phyloP scores from a whole-genome alignment of 2,888 invertebrate genomes.

The Drosophila koepferae region DNA sequence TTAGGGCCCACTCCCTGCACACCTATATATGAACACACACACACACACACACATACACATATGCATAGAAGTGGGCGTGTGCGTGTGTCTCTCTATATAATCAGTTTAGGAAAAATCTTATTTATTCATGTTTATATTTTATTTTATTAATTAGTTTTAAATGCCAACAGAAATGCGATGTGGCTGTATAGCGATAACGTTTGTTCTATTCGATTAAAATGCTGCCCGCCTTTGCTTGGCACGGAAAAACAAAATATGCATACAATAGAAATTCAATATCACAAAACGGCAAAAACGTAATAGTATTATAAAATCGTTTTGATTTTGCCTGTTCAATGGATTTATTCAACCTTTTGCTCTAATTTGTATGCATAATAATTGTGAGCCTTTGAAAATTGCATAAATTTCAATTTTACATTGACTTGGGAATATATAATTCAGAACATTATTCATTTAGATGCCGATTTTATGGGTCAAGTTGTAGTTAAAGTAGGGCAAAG shows the following conservation, averaged over 20 bases:
- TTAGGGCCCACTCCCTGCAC: constrained; percentile 26
- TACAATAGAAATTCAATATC: background rate
- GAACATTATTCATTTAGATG: constrained; percentile 1
- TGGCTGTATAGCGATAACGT: constrained; percentile 16
- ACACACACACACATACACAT: background rate
- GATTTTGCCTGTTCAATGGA: constrained; percentile 8
- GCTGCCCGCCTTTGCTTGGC: background rate
- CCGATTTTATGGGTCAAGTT: constrained; percentile 12
- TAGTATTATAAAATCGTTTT: constrained; percentile 6
- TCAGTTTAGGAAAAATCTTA: constrained; percentile 12
- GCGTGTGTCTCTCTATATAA: background rate
- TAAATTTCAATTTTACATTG: constrained; percentile 15
- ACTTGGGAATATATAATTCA: background rate
- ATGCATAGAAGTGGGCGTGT: no score
- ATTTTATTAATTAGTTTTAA: constrained; percentile 24
- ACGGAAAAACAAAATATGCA: background rate
- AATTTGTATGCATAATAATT: constrained; percentile 24
- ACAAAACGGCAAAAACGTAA: background rate
- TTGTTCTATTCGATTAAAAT: background rate
- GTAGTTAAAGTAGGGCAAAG: background rate
- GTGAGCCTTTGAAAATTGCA: constrained; percentile 2
- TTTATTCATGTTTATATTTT: constrained; percentile 17
- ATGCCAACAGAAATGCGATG: constrained; percentile 4
- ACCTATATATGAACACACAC: background rate
- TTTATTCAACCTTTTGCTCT: constrained; percentile 18